Base-by-base conservation (phyloP, 2,113 vertebrate genomes). In the Condylura cristata region DNA sequence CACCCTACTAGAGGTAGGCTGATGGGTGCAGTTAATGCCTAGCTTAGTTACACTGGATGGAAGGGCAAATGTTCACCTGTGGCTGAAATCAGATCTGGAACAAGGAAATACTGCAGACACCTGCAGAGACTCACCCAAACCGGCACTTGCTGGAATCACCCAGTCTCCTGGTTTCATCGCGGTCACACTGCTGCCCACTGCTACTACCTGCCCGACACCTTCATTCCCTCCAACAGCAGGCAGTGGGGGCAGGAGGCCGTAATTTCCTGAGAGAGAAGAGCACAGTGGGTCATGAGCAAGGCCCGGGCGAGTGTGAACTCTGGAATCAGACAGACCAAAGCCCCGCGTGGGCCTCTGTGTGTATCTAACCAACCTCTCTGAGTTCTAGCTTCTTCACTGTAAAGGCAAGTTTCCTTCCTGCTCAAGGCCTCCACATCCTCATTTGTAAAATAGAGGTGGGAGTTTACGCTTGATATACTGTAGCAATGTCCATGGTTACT, bases 181-280 rank as follows among this genome's bases (percentile, higher is more conserved):
- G 0, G 95, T 97, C 90, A 99, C 99, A 0, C 75, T 85, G 56
- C 68, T 93, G 89, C 99, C 99, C 0, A 99, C 98, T 41, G 99
- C 98, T n/a, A 99, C 18, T 4, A 99, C 99, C 86, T 99, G 98
- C 37, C 98, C 99, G 0, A 99, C 99, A 0, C 99, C 99, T 97
- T 99, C 99, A 0, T 99, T 99, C 22, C 99, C 99, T 51, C 99
- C 99, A 44, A 99, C 98, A 0, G 99, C 99, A 0, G 99, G 99
- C 66, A 99, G 98, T 0, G 98, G 94, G 0, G 99, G 97, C 41
- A 99, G 97, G 72, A 99, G 97, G 12, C 99, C 98, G 0, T 99
- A 99, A 1, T 99, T 99, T 2, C 99, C 99, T 99, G 96, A 37
- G 51, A 56, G 56, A 91, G 72, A 92, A 95, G 83, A 84, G 51